Conservation (phyloP, 64 coral and sea anemone genomes). For the Porites australiensis region DNA sequence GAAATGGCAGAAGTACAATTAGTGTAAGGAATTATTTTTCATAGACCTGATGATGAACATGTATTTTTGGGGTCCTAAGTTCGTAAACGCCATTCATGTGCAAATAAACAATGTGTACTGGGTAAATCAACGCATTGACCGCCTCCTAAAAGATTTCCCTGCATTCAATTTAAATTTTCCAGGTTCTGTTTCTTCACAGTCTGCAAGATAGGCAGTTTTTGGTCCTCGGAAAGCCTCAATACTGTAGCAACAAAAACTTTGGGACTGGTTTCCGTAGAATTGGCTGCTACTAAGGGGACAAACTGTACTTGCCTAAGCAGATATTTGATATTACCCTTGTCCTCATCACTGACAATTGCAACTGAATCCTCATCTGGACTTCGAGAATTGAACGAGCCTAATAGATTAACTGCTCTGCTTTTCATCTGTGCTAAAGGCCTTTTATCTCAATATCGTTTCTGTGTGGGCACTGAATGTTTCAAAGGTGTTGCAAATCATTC, state of each 20-base stretch:
- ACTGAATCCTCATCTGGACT: neutral
- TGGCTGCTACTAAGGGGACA: conserved; percentile 3
- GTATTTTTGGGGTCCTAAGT: neutral
- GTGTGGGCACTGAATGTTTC: no score
- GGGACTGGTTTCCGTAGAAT: neutral
- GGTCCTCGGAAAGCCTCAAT: no score
- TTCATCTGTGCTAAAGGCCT: no score
- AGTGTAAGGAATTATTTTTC: no score
- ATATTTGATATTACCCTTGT: neutral
- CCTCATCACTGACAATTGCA: neutral
- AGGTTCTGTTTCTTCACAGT: neutral
- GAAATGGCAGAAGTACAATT: no score
- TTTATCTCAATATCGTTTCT: no score
- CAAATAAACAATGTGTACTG: neutral
- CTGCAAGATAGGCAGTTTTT: neutral
- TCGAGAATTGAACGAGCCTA: neutral
- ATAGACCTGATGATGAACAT: conserved; percentile 8
- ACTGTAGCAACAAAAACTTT: no score
- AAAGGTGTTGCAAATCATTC: no score
- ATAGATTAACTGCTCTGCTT: no score
- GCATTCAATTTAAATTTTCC: conserved; percentile 4
- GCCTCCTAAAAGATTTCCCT: neutral
- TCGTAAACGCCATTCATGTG: neutral
- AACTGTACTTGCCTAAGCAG: neutral
- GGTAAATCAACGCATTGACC: neutral